phyloP scores from a whole-genome alignment of 1,140 invertebrate genomes.

The Drosophila oshimai region DNA sequence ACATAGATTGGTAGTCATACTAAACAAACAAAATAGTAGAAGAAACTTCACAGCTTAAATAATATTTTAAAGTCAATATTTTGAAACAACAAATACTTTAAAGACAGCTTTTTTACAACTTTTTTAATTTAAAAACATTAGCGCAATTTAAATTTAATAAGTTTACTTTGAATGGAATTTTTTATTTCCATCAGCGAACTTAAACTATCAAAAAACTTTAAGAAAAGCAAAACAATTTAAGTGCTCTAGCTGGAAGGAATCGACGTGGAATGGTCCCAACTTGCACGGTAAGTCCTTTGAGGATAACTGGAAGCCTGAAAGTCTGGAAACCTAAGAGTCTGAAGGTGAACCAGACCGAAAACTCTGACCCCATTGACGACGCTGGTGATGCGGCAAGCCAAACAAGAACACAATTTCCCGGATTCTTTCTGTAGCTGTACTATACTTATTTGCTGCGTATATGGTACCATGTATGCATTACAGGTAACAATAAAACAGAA shows the following conservation, averaged over 20 bases:
- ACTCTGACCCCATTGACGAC: constrained; percentile 20
- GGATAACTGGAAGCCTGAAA: constrained; percentile 5
- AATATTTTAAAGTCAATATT: no score
- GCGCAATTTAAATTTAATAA: no score
- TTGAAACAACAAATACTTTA: no score
- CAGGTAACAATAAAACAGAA: constrained; percentile 50
- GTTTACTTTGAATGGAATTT: background rate
- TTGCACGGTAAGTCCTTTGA: background rate
- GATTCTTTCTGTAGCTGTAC: background rate
- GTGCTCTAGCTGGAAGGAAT: background rate
- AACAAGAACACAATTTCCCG: constrained; percentile 14
- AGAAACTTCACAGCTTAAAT: no score
- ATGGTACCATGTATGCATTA: background rate
- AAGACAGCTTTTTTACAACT: no score
- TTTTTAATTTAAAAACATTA: no score
- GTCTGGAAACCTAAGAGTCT: constrained; percentile 3
- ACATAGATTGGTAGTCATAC: no score
- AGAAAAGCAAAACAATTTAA: background rate
- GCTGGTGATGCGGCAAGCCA: constrained; percentile 10
- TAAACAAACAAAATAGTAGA: background rate
- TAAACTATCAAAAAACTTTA: background rate
- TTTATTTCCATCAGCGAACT: background rate
- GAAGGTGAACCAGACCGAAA: constrained; percentile 7
- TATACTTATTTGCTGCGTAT: no score
- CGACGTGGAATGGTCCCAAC: background rate